phyloP scores from a whole-genome alignment of 2,888 invertebrate species.

The Malacosoma neustria region DNA sequence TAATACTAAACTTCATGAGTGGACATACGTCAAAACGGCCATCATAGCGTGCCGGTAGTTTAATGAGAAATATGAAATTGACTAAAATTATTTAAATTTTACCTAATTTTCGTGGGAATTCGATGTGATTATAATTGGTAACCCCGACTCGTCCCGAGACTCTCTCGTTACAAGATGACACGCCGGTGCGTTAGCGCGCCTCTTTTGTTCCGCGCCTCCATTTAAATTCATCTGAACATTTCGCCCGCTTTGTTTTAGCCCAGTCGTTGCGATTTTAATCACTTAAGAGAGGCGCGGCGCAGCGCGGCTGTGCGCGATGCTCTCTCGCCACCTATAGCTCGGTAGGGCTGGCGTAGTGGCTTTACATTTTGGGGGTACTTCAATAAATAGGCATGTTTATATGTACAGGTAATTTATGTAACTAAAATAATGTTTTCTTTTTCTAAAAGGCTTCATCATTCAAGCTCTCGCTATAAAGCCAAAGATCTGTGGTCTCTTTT shows the following conservation, averaged over 20 bases:
- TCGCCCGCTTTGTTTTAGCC: conserved; percentile 46
- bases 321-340: conserved; percentile 16
- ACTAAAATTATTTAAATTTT: too few species aligned
- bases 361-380: background rate
- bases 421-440: too few species aligned
- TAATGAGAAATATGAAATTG: too few species aligned
- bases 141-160: conserved; percentile 2
- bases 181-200: conserved; percentile 23
- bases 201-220: conserved; percentile 46
- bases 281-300: conserved; percentile 54
- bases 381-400: too few species aligned
- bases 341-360: background rate
- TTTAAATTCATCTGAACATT: conserved; percentile 64
- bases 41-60: too few species aligned
- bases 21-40: too few species aligned
- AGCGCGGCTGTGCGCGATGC: conserved; percentile 33
- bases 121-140: background rate
- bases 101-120: background rate
- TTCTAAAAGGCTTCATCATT: too few species aligned
- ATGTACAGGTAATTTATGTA: too few species aligned
- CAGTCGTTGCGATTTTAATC: conserved; percentile 59
- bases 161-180: conserved; percentile 38
- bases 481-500: too few species aligned
- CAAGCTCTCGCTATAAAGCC: too few species aligned
- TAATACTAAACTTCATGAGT: too few species aligned